Evolutionary conservation across 1,140 invertebrate genomes (phyloP), one percentile per base, ranked within the genome.

Genomic region (Portunus trituberculatus): DNA sequence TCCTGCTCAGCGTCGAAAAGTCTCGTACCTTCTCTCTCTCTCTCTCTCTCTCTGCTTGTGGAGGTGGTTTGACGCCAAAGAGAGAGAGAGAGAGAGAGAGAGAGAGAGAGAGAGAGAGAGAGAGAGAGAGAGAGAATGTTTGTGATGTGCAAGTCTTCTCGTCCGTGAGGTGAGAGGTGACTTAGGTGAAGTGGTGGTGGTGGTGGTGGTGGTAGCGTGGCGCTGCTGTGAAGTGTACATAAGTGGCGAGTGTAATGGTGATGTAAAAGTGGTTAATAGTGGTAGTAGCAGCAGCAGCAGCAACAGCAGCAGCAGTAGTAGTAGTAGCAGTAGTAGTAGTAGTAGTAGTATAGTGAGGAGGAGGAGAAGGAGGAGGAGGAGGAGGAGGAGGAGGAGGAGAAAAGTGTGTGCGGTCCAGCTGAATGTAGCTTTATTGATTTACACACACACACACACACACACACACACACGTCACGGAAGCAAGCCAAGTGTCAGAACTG

Each of bases 81-180:
- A 91, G 45, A 91, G 89, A 89, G 87, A 46, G 87, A 3, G 25
- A 67, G 90, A 67, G 90, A 67, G 48, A 91, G 48, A 67, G 48
- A 48, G 48, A 48, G 48, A 67, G 28, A 46, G 39, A 14, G 48
- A 46, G 10, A 12, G 16, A 46, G 16, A 31, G 0, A 39, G 39
- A 39, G 39, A 39, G 86, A 88, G 52, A 92, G 16, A 92, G 46
- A 92, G 48, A 92, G 7, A 83, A 12, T 4, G 76, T n/a, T 4
- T 4, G 76, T n/a, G 0, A 83, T 6, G 76, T n/a, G 25, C 25
- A n/a, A 83, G 29, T n/a, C 76, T n/a, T 25, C 29, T 4, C 76
- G 25, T 83, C 76, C 25, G 25, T 25, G 25, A 10, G 25, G 76
- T 83, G 76, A n/a, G 76, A 82, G 20, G 76, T 76, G 67, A 20